Evolutionary conservation across 2,113 vertebrate genomes (phyloP).

Genomic region (Hippocampus comes): DNA sequence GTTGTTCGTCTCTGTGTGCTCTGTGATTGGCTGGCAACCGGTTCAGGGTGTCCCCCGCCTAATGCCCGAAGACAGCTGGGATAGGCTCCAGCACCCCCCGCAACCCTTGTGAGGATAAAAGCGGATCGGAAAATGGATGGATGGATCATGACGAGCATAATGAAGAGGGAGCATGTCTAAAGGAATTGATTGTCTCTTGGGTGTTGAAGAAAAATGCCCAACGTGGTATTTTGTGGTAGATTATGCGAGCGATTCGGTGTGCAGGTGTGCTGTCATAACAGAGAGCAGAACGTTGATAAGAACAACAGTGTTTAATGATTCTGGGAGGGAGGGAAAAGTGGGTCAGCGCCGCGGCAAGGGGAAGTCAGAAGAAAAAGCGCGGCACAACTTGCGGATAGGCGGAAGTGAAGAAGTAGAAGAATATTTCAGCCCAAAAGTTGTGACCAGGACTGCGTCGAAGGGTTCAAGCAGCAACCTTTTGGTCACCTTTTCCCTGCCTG

Average conservation of each 20-base stretch:
- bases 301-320: conserved; percentile 7
- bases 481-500: conserved; percentile 28
- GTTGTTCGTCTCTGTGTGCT: too few relatives aligned
- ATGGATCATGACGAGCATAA: too few relatives aligned
- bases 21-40: too few relatives aligned
- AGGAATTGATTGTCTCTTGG: not conserved
- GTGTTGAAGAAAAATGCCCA: not conserved
- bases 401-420: too few relatives aligned
- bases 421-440: not conserved
- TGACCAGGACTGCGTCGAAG: not conserved
- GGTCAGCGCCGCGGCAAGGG: conserved; percentile 16
- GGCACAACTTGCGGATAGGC: not conserved
- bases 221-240: conserved; percentile 26
- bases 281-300: conserved; percentile 32
- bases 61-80: too few relatives aligned
- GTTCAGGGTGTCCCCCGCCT: too few relatives aligned
- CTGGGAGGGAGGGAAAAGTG: conserved; percentile 15
- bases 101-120: too few relatives aligned
- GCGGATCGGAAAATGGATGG: too few relatives aligned
- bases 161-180: too few relatives aligned
- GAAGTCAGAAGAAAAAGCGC: not conserved
- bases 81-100: too few relatives aligned
- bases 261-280: conserved; percentile 40
- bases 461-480: conserved; percentile 15
- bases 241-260: not conserved